Conservation (phyloP, 92 coral and sea anemone species). For the Palythoa grandiflora region DNA sequence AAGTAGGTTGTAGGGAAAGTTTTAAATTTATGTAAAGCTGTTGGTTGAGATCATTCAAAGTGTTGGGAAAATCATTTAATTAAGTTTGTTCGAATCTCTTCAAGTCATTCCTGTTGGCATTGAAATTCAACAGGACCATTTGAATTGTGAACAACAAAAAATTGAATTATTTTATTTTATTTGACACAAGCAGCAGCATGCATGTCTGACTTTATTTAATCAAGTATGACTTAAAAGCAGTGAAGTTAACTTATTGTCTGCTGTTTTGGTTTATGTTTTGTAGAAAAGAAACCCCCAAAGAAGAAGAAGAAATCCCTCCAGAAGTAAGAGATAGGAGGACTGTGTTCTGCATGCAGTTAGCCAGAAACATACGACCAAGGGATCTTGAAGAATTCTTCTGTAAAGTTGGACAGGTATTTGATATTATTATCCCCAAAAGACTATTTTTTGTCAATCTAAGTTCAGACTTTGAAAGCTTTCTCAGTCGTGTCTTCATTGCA, state of each 20-base stretch:
- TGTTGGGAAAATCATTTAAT: too few relatives aligned
- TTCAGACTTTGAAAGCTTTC: not conserved
- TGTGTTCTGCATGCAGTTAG: slow-evolving; percentile 99
- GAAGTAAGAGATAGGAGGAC: slow-evolving; percentile 95
- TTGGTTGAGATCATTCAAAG: too few relatives aligned
- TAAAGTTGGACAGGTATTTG: slow-evolving; percentile 95
- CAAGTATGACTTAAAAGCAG: too few relatives aligned
- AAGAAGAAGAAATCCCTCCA: slow-evolving; percentile 78
- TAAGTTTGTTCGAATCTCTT: too few relatives aligned
- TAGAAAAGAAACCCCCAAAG: slow-evolving; percentile 45
- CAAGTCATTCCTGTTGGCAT: too few relatives aligned
- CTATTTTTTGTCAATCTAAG: not conserved
- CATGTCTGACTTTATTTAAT: too few relatives aligned
- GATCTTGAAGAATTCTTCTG: slow-evolving; percentile 98
- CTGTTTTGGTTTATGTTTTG: not conserved
- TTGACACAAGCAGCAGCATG: not conserved
- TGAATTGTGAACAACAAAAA: too few relatives aligned
- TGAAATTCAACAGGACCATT: too few relatives aligned
- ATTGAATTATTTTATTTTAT: too few relatives aligned
- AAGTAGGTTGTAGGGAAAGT: too few relatives aligned
- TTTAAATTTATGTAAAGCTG: too few relatives aligned
- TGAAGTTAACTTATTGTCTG: not conserved
- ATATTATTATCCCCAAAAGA: not conserved
- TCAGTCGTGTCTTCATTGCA: too few relatives aligned
- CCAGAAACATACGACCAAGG: slow-evolving; percentile 94